Percentiles rank a stretch among this genome's conserved stretches.
Evolutionary conservation across 2,888 invertebrate species (phyloP).

Genomic region (Athalia cordata): DNA sequence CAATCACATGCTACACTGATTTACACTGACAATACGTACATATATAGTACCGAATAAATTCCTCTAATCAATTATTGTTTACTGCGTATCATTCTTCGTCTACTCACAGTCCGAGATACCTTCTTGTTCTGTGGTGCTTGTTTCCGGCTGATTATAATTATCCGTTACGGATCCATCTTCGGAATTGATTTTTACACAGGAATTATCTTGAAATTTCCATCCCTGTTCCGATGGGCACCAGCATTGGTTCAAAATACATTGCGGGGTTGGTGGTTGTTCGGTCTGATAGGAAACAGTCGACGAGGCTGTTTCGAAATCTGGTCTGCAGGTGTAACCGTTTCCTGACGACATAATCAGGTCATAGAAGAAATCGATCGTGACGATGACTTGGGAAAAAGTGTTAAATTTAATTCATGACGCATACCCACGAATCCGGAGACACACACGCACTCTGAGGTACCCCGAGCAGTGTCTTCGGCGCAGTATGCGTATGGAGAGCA

Average conservation of each 20-base stretch:
- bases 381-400: no score
- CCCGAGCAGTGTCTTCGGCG: constrained; percentile 66
- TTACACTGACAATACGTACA: no score
- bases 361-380: background rate
- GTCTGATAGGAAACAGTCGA: constrained; percentile 50
- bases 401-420: background rate
- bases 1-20: no score
- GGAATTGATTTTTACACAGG: constrained; percentile 55
- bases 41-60: no score
- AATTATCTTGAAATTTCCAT: constrained; percentile 69
- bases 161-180: constrained; percentile 47
- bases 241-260: constrained; percentile 75
- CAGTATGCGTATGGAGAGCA: constrained; percentile 77
- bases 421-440: constrained; percentile 76
- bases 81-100: no score
- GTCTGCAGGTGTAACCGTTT: constrained; percentile 74
- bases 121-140: constrained; percentile 7
- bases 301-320: constrained; percentile 60
- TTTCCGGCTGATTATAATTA: constrained; percentile 43
- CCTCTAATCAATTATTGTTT: no score
- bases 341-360: constrained; percentile 52
- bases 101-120: background rate
- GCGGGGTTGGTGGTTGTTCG: constrained; percentile 61
- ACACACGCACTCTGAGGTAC: constrained; percentile 74
- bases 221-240: constrained; percentile 76